Evolutionary conservation across 1,140 invertebrate genomes (phyloP), one percentile per base, ranked within the genome.

Genomic region (Temnothorax curvispinosus): DNA sequence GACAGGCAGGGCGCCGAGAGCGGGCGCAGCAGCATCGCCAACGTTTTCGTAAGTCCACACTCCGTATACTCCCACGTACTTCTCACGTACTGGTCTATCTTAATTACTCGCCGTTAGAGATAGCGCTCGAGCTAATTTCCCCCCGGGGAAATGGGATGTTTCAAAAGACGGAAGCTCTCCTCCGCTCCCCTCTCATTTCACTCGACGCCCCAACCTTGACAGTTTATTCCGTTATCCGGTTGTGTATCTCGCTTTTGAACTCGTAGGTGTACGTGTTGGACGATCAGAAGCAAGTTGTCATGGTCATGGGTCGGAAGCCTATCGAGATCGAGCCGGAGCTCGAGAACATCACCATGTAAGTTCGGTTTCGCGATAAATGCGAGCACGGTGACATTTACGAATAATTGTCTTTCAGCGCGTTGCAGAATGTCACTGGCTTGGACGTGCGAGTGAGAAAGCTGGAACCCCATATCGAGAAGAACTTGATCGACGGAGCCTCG

Each of bases 261-360:
- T 2, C 8, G n/a, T 89, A 98, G 97, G 97, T 98, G 1, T 98
- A 98, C 93, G 96, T 98, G 7, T 94, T 98, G 62, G 97, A 98
- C 87, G 97, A 98, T 91, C 96, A 97, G 52, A 97, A 97, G 87
- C 97, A 98, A 93, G 96, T 98, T 13, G 96, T 98, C 0, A 96
- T 98, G 92, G 97, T 98, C 0, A 96, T 98, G 82, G 97, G 96
- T 3, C 96, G 96, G 0, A 97, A 96, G 88, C 97, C 98, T 0
- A 96, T 97, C 50, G 97, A 97, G 67, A 96, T 98, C 5, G 97
- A 98, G 91, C 96, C 96, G 38, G 95, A 96, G 81, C 95, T 97
- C 54, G 96, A 97, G 8, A 97, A 97, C 67, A 97, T 98, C 13
- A 97, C 97, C 2, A 92, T 87, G 96, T 96, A 93, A 96, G 95